Conservation (phyloP, 2,797 vertebrate species). For the Oryzias dopingdopingensis region DNA sequence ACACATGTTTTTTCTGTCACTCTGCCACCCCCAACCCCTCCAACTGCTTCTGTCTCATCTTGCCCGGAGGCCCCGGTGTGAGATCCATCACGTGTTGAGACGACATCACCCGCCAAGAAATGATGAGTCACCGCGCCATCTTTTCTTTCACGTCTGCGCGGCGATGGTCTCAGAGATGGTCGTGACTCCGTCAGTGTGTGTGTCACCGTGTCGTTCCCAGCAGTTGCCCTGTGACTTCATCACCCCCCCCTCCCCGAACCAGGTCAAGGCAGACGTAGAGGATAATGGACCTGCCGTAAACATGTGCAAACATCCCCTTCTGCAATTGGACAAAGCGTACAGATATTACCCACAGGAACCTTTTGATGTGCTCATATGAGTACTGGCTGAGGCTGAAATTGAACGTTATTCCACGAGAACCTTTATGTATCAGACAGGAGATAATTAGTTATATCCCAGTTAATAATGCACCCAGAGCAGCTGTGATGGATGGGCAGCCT, state of each 20-base stretch:
- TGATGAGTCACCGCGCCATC: conserved; percentile 53
- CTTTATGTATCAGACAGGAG: conserved; percentile 34
- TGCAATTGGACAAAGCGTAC: background rate
- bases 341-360: background rate
- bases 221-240: conserved; percentile 55
- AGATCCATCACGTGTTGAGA: conserved; percentile 53
- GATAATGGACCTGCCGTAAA: conserved; percentile 16
- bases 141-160: conserved; percentile 30
- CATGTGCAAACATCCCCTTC: conserved; percentile 7
- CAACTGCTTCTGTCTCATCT: background rate
- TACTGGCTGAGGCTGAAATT: conserved; percentile 15
- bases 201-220: conserved; percentile 60
- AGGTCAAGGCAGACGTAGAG: conserved; percentile 8
- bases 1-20: background rate
- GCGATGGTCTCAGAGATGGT: conserved; percentile 39
- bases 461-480: conserved; percentile 48
- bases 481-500: conserved; percentile 46
- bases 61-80: conserved; percentile 23
- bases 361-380: background rate
- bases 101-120: conserved; percentile 47
- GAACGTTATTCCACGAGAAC: conserved; percentile 14
- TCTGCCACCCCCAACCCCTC: too few relatives aligned
- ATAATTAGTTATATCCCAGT: conserved; percentile 54
- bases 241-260: conserved; percentile 3
- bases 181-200: conserved; percentile 47